These are phyloP conservation scores for Pogoniulus pusillus DNA, from an alignment of 2,797 vertebrate species.

Conservation along the genomic window DNA sequence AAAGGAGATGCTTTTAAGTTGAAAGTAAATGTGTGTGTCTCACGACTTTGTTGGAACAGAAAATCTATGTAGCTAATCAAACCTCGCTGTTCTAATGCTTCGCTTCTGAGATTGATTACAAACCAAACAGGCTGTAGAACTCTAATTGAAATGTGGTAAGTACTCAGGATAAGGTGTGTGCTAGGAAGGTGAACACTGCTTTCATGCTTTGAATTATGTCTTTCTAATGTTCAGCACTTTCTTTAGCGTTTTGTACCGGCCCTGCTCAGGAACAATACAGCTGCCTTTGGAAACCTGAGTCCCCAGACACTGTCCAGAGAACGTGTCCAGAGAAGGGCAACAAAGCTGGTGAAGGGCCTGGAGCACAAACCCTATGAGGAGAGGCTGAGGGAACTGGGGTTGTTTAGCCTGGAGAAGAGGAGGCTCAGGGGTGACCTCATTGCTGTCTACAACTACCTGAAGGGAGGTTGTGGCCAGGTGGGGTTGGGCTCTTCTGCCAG, in stretches of 20 bases:
- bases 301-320: not conserved
- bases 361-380: too few species aligned
- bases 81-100: not conserved
- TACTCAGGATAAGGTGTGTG: not conserved
- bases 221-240: not conserved
- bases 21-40: not conserved
- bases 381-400: too few species aligned
- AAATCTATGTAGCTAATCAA: slow-evolving; percentile 1
- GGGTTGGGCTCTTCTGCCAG: too few species aligned
- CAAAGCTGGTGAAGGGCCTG: too few species aligned
- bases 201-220: not conserved
- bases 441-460: too few species aligned
- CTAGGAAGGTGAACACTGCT: not conserved
- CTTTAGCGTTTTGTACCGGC: not conserved
- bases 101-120: slow-evolving; percentile 24
- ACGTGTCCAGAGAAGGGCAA: too few species aligned
- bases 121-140: not conserved
- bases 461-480: too few species aligned
- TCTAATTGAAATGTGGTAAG: not conserved
- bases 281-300: not conserved
- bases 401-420: too few species aligned
- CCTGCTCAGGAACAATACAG: not conserved
- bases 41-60: slow-evolving; percentile 16
- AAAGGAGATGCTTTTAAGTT: not conserved
- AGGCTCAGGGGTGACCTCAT: too few species aligned